These are phyloP conservation scores for Limulus polyphemus DNA, from an alignment of 2,888 invertebrate genomes.

Conservation along the genomic window DNA sequence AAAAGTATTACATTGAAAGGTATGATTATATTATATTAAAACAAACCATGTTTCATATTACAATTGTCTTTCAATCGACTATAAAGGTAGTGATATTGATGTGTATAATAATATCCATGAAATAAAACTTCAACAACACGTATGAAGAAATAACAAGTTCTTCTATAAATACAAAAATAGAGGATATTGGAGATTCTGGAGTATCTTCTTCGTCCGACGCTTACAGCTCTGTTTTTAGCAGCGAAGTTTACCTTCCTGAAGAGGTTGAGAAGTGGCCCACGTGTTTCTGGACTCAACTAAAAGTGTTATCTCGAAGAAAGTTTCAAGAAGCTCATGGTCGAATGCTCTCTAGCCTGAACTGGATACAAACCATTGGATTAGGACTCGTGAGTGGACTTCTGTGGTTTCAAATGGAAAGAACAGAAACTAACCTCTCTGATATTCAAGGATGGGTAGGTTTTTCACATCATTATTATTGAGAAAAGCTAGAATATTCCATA, in stretches of 20 bases:
- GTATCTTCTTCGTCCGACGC: constrained; percentile 50
- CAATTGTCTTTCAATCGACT: too few species aligned
- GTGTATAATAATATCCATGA: too few species aligned
- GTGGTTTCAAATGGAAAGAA: constrained; percentile 61
- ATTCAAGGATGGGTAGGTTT: constrained; percentile 52
- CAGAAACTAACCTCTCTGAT: constrained; percentile 59
- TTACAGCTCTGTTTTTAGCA: constrained; percentile 22
- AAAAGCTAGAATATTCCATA: too few species aligned
- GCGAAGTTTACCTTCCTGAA: constrained; percentile 36
- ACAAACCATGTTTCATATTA: too few species aligned
- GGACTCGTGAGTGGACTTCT: constrained; percentile 59
- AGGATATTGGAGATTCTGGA: constrained; percentile 42
- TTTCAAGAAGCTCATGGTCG: constrained; percentile 60
- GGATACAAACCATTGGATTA: constrained; percentile 60
- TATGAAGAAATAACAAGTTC: too few species aligned
- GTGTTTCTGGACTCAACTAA: constrained; percentile 64
- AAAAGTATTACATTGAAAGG: too few species aligned
- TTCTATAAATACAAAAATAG: neutral
- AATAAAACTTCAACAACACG: too few species aligned
- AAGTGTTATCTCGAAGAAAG: constrained; percentile 59
- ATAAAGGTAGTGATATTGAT: too few species aligned
- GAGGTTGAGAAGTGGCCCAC: constrained; percentile 49
- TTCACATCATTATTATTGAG: neutral
- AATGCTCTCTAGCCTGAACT: constrained; percentile 62
- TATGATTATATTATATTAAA: too few species aligned